A percentile compares a stretch with the other conserved stretches of the same genome.
Evolutionary conservation across 1,140 invertebrate genomes (phyloP).

Genomic region (Sycophila sp.): DNA sequence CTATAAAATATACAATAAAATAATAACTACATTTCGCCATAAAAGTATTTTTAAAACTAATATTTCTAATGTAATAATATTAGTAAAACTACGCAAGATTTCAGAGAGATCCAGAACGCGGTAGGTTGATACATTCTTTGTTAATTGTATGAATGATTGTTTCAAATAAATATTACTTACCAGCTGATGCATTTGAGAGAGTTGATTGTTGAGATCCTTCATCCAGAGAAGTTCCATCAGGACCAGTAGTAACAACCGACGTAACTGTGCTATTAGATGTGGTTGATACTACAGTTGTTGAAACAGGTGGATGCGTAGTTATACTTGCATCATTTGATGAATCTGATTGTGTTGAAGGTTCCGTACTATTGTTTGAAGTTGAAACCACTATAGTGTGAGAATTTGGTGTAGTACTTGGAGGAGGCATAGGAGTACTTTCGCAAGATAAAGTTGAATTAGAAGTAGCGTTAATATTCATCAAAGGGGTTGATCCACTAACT

Average conservation of each 20-base stretch:
- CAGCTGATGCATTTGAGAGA: constrained; percentile 88
- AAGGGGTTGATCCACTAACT: constrained; percentile 59
- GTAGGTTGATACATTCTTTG: too few relatives aligned
- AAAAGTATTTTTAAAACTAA: too few relatives aligned
- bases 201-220: constrained; percentile 93
- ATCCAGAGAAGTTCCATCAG: constrained; percentile 86
- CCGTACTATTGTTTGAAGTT: constrained; percentile 55
- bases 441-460: constrained; percentile 63
- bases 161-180: too few relatives aligned
- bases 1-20: constrained; percentile 61
- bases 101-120: too few relatives aligned
- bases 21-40: background rate
- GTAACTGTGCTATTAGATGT: constrained; percentile 76
- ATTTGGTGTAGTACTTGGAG: constrained; percentile 71
- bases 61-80: too few relatives aligned
- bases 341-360: too few relatives aligned
- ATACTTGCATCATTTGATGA: constrained; percentile 61
- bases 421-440: constrained; percentile 69
- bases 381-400: constrained; percentile 62
- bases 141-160: too few relatives aligned
- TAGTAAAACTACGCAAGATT: too few relatives aligned
- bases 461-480: constrained; percentile 48
- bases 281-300: constrained; percentile 61
- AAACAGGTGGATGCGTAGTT: constrained; percentile 67
- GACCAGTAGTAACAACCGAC: constrained; percentile 86